phyloP scores from a whole-genome alignment of 2,888 invertebrate genomes.

The Pycnomerus fuliginosus region DNA sequence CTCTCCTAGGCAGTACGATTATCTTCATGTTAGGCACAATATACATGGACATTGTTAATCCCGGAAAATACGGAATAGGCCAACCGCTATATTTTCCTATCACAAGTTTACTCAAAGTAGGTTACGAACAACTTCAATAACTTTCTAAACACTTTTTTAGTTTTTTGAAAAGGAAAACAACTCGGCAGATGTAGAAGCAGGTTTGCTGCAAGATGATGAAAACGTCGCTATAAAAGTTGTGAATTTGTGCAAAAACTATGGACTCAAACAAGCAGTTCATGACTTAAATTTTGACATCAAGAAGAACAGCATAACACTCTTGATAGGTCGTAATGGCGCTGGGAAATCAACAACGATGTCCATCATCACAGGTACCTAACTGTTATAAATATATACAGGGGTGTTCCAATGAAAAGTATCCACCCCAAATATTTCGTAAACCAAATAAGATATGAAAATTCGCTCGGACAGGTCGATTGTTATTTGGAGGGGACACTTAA shows the following conservation, averaged over 20 bases:
- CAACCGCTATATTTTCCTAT: constrained; percentile 48
- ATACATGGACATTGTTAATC: constrained; percentile 60
- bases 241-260: constrained; percentile 52
- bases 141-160: too few relatives aligned
- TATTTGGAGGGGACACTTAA: too few relatives aligned
- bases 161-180: too few relatives aligned
- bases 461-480: too few relatives aligned
- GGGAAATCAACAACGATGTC: constrained; percentile 65
- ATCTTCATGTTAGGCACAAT: constrained; percentile 60
- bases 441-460: too few relatives aligned
- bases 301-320: constrained; percentile 80
- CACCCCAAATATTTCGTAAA: too few relatives aligned
- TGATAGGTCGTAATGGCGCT: constrained; percentile 69
- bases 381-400: too few relatives aligned
- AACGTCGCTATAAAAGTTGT: constrained; percentile 58
- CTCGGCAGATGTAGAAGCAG: too few relatives aligned
- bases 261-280: constrained; percentile 62
- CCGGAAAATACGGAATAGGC: constrained; percentile 65
- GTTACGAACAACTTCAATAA: too few relatives aligned
- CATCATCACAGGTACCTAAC: constrained; percentile 61
- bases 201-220: too few relatives aligned
- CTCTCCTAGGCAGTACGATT: constrained; percentile 55
- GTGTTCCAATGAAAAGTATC: too few relatives aligned
- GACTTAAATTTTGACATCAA: constrained; percentile 73
- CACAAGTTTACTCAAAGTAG: too few relatives aligned